Percentiles rank a stretch among this genome's conserved stretches.
These are phyloP conservation scores for Limnephilus marmoratus DNA, from an alignment of 2,888 invertebrate genomes.

Conservation along the genomic window DNA sequence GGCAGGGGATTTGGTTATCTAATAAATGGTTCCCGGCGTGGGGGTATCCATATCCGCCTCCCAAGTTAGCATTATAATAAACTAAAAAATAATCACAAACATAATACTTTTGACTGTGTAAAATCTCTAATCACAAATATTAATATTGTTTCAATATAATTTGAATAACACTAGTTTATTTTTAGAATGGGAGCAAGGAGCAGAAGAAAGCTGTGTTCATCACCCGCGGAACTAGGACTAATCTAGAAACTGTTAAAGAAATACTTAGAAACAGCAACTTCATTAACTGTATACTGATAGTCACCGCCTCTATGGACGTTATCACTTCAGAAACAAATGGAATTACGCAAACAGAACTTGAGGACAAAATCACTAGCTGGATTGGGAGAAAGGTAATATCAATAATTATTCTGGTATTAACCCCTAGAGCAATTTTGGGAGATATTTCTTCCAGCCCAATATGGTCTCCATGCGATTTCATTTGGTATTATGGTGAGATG, in stretches of 20 bases:
- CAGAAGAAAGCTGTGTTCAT: constrained; percentile 78
- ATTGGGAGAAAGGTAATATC: constrained; percentile 77
- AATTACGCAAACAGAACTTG: constrained; percentile 69
- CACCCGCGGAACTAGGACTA: constrained; percentile 76
- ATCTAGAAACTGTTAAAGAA: constrained; percentile 77
- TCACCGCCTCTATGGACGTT: constrained; percentile 75
- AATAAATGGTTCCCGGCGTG: too few species aligned
- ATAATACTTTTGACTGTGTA: too few species aligned
- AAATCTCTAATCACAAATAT: background rate
- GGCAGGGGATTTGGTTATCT: too few species aligned
- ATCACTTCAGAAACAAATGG: constrained; percentile 70
- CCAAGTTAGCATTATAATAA: too few species aligned
- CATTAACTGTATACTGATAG: constrained; percentile 79
- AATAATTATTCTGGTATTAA: too few species aligned
- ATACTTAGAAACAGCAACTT: constrained; percentile 80
- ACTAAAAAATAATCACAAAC: too few species aligned
- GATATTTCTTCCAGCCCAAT: too few species aligned
- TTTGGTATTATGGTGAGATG: too few species aligned
- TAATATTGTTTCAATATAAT: background rate
- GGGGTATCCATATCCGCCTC: too few species aligned
- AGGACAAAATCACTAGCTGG: constrained; percentile 75
- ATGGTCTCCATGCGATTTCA: too few species aligned
- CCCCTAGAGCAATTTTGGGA: too few species aligned
- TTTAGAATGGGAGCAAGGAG: constrained; percentile 69
- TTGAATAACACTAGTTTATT: constrained; percentile 28